phyloP scores from a whole-genome alignment of 1,140 invertebrate genomes.

The Coelopa frigida region DNA sequence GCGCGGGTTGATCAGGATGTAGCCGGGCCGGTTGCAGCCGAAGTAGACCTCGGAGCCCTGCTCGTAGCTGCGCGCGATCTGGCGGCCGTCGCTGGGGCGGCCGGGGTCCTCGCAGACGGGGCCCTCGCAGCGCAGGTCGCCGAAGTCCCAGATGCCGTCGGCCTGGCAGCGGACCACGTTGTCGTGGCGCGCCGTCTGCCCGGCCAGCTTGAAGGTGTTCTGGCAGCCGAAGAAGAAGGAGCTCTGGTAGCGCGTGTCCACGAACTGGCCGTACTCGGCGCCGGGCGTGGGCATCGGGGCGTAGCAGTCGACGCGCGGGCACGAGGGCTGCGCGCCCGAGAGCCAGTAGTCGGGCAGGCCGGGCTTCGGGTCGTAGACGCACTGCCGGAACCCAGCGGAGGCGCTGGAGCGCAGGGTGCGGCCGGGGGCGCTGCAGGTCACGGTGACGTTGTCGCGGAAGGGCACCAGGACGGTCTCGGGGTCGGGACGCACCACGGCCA shows the following conservation, averaged over 20 bases:
- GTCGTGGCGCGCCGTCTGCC: constrained; percentile 83
- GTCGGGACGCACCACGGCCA: constrained; percentile 66
- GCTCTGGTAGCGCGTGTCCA: constrained; percentile 83
- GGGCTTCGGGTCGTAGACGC: constrained; percentile 89
- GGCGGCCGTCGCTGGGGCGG: constrained; percentile 82
- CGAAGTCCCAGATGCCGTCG: constrained; percentile 95
- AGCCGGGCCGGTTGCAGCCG: constrained; percentile 82
- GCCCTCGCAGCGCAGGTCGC: constrained; percentile 89
- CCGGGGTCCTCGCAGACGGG: constrained; percentile 94
- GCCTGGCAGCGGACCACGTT: constrained; percentile 85
- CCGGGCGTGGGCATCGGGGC: constrained; percentile 81
- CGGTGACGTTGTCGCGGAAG: constrained; percentile 83
- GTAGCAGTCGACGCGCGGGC: constrained; percentile 82
- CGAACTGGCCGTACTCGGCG: constrained; percentile 80
- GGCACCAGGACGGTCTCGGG: constrained; percentile 74
- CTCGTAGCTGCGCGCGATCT: constrained; percentile 86
- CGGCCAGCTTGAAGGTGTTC: constrained; percentile 89
- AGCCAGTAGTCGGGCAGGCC: constrained; percentile 88
- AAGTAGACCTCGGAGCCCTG: constrained; percentile 87
- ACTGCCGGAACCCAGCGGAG: constrained; percentile 80
- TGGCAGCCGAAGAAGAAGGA: constrained; percentile 95
- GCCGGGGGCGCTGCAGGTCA: constrained; percentile 71
- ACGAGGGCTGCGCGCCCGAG: constrained; percentile 75
- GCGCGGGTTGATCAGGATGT: constrained; percentile 82
- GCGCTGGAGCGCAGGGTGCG: constrained; percentile 70